Evolutionary conservation across 2,113 vertebrate species (phyloP).

Genomic region (Platanista minor): DNA sequence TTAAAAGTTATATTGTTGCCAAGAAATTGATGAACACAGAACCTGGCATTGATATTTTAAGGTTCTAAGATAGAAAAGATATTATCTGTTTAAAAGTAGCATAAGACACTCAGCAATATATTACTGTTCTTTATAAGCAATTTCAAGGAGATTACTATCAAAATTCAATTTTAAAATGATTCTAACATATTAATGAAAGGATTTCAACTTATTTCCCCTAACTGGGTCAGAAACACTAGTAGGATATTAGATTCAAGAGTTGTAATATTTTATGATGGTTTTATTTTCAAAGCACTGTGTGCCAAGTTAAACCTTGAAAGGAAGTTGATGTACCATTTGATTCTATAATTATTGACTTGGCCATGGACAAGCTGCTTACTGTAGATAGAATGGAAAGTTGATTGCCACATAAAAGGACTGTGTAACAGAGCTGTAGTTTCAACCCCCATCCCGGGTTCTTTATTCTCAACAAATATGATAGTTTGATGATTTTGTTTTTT

Average conservation of each 20-base stretch:
- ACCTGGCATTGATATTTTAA: background rate
- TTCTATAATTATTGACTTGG: slow-evolving; percentile 35
- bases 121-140: background rate
- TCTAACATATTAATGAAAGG: background rate
- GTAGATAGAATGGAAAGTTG: background rate
- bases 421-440: background rate
- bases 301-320: slow-evolving; percentile 37
- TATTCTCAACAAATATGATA: background rate
- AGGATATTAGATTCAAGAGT: background rate
- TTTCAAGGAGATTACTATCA: background rate
- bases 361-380: background rate
- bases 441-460: background rate
- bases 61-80: background rate
- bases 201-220: background rate
- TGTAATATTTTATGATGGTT: background rate
- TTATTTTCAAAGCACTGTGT: slow-evolving; percentile 14
- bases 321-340: slow-evolving; percentile 5
- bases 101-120: background rate
- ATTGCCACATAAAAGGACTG: background rate
- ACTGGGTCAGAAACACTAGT: background rate
- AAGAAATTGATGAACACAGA: background rate
- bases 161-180: slow-evolving; percentile 3
- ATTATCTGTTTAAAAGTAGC: background rate
- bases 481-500: background rate
- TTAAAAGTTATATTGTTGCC: background rate